Evolutionary conservation across 1,140 invertebrate genomes (phyloP).

Genomic region (Danaus melanippus): DNA sequence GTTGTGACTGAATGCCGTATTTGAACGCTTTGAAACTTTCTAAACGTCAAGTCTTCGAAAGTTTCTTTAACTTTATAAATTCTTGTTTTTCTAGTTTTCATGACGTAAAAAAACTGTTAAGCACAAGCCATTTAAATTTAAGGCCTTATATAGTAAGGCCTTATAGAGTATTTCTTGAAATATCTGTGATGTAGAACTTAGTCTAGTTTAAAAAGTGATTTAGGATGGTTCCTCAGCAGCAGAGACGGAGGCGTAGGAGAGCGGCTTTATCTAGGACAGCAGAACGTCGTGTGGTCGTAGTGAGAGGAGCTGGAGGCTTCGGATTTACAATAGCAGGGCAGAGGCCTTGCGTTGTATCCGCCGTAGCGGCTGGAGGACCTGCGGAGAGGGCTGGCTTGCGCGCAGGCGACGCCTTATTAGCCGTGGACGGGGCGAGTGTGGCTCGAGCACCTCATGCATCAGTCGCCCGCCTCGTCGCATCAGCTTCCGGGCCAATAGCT

Average conservation of each 20-base stretch:
- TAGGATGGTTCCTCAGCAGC: slow-evolving; percentile 74
- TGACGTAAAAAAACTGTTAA: slow-evolving; percentile 13
- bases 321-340: slow-evolving; percentile 64
- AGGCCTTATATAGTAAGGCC: not conserved
- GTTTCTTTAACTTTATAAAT: slow-evolving; percentile 47
- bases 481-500: slow-evolving; percentile 80
- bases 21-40: slow-evolving; percentile 60
- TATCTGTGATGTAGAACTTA: slow-evolving; percentile 6
- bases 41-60: slow-evolving; percentile 63
- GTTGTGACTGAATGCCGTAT: slow-evolving; percentile 26
- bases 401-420: slow-evolving; percentile 92
- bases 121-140: not conserved
- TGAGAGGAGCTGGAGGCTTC: slow-evolving; percentile 81
- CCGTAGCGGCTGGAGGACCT: slow-evolving; percentile 51
- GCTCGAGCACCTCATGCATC: slow-evolving; percentile 92
- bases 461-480: slow-evolving; percentile 91
- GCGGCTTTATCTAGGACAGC: slow-evolving; percentile 77
- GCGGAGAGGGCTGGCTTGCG: slow-evolving; percentile 83
- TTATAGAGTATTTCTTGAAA: not conserved
- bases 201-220: slow-evolving; percentile 11
- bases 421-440: slow-evolving; percentile 92
- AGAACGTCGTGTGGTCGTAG: slow-evolving; percentile 88
- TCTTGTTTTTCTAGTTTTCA: slow-evolving; percentile 63
- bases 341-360: slow-evolving; percentile 59
- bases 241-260: slow-evolving; percentile 84